These are phyloP conservation scores for Holothuria leucospilota DNA, from an alignment of 53 echinoderm and acorn worm genomes.

Conservation along the genomic window DNA sequence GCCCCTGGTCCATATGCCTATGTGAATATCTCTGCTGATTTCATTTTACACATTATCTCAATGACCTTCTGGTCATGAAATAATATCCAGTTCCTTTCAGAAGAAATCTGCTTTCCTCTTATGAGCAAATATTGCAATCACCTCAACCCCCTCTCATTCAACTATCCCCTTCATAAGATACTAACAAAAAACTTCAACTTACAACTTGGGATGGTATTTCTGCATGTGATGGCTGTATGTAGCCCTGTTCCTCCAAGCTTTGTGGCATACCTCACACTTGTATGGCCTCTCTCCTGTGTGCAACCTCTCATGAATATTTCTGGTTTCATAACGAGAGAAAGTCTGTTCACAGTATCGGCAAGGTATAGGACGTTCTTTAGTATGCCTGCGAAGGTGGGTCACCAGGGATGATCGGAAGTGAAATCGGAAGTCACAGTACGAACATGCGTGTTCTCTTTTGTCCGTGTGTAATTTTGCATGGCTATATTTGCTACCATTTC, in stretches of 20 bases:
- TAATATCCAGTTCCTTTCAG: too few species aligned
- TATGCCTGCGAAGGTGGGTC: conserved; percentile 19
- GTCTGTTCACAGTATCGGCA: conserved; percentile 37
- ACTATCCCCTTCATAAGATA: too few species aligned
- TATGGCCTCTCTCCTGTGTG: conserved; percentile 44
- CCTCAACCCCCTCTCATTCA: too few species aligned
- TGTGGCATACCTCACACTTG: conserved; percentile 18
- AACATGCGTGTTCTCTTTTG: conserved; percentile 18
- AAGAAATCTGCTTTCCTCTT: too few species aligned
- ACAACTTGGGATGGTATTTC: conserved; percentile 31
- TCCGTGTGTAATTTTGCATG: not conserved
- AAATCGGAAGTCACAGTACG: not conserved
- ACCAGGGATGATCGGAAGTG: not conserved
- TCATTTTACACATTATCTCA: too few species aligned
- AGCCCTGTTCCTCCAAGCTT: conserved; percentile 29
- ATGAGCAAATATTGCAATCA: too few species aligned
- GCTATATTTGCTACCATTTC: not conserved
- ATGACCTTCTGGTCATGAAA: too few species aligned
- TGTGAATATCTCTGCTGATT: too few species aligned
- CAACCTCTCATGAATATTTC: conserved; percentile 37
- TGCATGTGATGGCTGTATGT: conserved; percentile 44
- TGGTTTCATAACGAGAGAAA: conserved; percentile 24
- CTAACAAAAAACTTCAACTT: conserved; percentile 30
- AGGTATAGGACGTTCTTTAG: conserved; percentile 10
- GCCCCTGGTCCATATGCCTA: too few species aligned